Conservation (phyloP, 2,888 invertebrate species). For the Idaea biselata region DNA sequence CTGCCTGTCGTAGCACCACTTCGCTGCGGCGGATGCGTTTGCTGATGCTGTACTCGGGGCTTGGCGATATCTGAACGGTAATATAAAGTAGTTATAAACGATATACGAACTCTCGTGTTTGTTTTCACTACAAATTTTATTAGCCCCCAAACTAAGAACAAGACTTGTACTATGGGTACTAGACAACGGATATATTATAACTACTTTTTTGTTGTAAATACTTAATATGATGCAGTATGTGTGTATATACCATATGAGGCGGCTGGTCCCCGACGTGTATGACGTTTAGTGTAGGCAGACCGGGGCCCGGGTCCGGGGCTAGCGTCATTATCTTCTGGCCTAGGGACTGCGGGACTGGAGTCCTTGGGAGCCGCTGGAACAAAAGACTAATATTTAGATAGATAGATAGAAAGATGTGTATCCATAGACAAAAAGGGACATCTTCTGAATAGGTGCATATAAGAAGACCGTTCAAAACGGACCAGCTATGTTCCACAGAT, state of each 20-base stretch:
- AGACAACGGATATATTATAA: too few relatives aligned
- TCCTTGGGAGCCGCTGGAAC: constrained; percentile 21
- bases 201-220: too few relatives aligned
- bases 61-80: constrained; percentile 25
- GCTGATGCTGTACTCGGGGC: constrained; percentile 61
- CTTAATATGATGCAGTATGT: too few relatives aligned
- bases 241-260: constrained; percentile 32
- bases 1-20: constrained; percentile 88
- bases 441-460: too few relatives aligned
- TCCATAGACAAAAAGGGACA: too few relatives aligned
- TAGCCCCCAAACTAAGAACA: too few relatives aligned
- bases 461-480: too few relatives aligned
- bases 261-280: constrained; percentile 61
- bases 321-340: constrained; percentile 60
- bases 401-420: too few relatives aligned
- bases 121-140: not conserved
- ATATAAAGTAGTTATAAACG: not conserved
- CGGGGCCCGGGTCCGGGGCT: constrained; percentile 52
- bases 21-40: constrained; percentile 87
- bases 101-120: not conserved
- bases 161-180: too few relatives aligned
- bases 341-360: constrained; percentile 18
- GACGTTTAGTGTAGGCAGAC: constrained; percentile 59
- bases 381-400: not conserved
- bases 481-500: too few relatives aligned